phyloP scores from a whole-genome alignment of 2,797 vertebrate species.

The Clarias platycephalus region DNA sequence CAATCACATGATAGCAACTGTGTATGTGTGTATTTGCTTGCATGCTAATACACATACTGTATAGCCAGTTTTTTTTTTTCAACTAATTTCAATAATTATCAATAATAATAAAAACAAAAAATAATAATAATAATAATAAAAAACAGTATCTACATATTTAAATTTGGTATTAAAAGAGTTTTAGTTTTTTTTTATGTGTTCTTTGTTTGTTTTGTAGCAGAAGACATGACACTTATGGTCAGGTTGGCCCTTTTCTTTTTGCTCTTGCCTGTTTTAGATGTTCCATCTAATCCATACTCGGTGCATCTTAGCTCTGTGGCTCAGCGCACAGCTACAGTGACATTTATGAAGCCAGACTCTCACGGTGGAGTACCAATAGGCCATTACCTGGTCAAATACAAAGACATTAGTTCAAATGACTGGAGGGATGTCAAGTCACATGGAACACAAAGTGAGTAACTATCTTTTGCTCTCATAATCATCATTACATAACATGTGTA shows the following conservation, averaged over 20 bases:
- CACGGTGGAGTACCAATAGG: conserved; percentile 96
- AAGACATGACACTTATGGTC: not conserved
- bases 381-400: conserved; percentile 94
- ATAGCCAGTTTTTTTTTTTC: not conserved
- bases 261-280: conserved; percentile 73
- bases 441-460: conserved; percentile 91
- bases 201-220: not conserved
- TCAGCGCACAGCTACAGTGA: conserved; percentile 90
- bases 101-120: not conserved
- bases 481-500: not conserved
- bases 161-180: not conserved
- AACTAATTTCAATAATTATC: not conserved
- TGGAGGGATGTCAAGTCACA: conserved; percentile 93
- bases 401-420: conserved; percentile 85
- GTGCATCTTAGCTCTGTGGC: conserved; percentile 88
- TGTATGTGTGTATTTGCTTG: not conserved
- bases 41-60: not conserved
- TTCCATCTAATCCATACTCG: conserved; percentile 91
- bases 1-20: no score
- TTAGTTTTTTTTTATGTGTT: not conserved
- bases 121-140: not conserved
- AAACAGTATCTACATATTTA: not conserved
- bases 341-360: conserved; percentile 93
- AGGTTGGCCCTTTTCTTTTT: not conserved
- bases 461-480: conserved; percentile 1